Base-by-base conservation (phyloP, 2,113 vertebrate genomes). In the Neodontobutis hainanensis region DNA sequence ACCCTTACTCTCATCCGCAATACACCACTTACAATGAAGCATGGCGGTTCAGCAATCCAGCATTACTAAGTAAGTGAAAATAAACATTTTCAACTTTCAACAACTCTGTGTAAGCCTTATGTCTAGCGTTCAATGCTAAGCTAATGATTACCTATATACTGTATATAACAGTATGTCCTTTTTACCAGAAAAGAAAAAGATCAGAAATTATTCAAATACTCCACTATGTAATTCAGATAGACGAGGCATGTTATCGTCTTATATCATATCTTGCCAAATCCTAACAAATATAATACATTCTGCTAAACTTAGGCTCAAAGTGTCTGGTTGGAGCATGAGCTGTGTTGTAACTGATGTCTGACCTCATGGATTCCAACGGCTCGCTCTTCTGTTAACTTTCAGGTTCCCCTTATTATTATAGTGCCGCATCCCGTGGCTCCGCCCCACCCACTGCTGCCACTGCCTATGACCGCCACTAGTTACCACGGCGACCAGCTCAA, bases 381-480 rank as follows among this genome's bases (percentile, higher is more conserved):
- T 93, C 95, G 94, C 93, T 97, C 95, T 98, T 99, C 95, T 98
- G 96, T 98, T 98, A 97, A 98, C 96, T 99, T 99, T 93, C 96
- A 99, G 97, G 97, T 99, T 99, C 97, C 97, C 97, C 97, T 97
- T 99, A 99, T 98, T 99, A 99, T 99, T 99, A 99, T 99, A 99
- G 97, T 97, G 95, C 97, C 95, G 96, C 97, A 93, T 97, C 97
- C 93, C 94, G 97, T 95, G 97, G 97, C 94, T 95, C 96, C 91
- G 97, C 96, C 90, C 97, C 97, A 93, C 95, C 97, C 95, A 95
- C 97, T 97, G 96, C 96, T 97, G 96, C 97, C 96, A 94, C 96
- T 95, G 97, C 96, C 95, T 99, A 99, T 91, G 97, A 99, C 96
- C 97, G 97, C 94, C 97, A 99, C 96, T 99, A 99, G 96, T 97